Base-by-base conservation (phyloP, 2,113 vertebrate genomes). In the Apteryx owenii region DNA sequence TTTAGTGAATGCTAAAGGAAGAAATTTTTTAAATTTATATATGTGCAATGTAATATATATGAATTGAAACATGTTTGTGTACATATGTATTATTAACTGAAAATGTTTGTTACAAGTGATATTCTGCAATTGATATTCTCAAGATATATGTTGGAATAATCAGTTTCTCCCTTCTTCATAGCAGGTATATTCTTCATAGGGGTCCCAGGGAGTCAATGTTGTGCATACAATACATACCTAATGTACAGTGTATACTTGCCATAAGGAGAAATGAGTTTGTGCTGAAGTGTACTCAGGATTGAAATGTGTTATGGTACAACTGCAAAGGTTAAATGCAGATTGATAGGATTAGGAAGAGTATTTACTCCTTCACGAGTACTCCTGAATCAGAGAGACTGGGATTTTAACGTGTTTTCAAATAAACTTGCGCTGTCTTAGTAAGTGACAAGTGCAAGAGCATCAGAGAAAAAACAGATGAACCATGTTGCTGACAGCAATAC, bases 311-410 rank as follows among this genome's bases (percentile, higher is more conserved):
- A 46, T 18, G 31, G 29, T 66, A 36, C 21, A 48, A 33, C 51
- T 50, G 33, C 23, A 84, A 96, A 96, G 58, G 61, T 71, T 81
- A 91, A 86, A 77, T 60, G 44, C 48, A 84, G 72, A 92, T 73
- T 72, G 65, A 12, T 36, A 12, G 46, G 48, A 82, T 66, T 44
- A 38, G 69, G 60, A 87, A 95, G 65, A 36, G 77, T n/a, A 85
- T 75, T 79, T 62, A 31, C 11, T 76, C 69, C 26, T n/a, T 70
- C 46, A 58, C 31, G 46, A 84, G 56, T 86, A 50, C 12, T 76
- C 72, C 29, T n/a, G 48, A 44, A 50, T 68, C 70, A 85, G 81
- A 91, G 53, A 72, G 53, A 85, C 78, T 23, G 50, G 4, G 2
- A 33, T 72, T 62, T 84, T 76, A 21, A 85, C 1, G 1, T 69